These are phyloP conservation scores for Chiloscyllium punctatum DNA, from an alignment of 2,797 vertebrate genomes.

Conservation along the genomic window DNA sequence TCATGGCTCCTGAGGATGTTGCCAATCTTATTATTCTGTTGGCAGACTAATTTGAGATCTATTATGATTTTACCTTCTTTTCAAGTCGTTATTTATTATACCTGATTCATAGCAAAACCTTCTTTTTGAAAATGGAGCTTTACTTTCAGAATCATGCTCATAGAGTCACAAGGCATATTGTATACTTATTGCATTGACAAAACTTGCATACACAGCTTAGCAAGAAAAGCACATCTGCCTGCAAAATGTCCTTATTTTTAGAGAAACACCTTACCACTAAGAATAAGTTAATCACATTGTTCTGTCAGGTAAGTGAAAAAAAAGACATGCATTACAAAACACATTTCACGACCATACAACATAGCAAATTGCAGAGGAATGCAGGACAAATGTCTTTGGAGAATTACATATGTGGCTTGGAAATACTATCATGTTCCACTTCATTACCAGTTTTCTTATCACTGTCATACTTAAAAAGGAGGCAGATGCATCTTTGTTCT, in stretches of 20 bases:
- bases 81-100: not conserved
- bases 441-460: not conserved
- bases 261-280: not conserved
- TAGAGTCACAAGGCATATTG: not conserved
- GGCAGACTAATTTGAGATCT: no score
- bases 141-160: not conserved
- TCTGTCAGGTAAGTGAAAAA: not conserved
- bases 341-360: not conserved
- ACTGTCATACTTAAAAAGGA: not conserved
- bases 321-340: not conserved
- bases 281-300: not conserved
- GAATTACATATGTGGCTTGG: not conserved
- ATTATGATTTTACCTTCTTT: not conserved
- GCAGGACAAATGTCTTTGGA: not conserved
- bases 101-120: not conserved
- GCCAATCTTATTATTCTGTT: not conserved
- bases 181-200: not conserved
- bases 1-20: not conserved
- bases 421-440: not conserved
- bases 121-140: not conserved
- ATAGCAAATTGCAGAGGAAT: not conserved
- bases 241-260: not conserved
- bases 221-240: not conserved
- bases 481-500: not conserved
- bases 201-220: not conserved